Evolutionary conservation across 1,140 invertebrate species (phyloP), one percentile per base, ranked within the genome.

Genomic region (Cherax destructor): DNA sequence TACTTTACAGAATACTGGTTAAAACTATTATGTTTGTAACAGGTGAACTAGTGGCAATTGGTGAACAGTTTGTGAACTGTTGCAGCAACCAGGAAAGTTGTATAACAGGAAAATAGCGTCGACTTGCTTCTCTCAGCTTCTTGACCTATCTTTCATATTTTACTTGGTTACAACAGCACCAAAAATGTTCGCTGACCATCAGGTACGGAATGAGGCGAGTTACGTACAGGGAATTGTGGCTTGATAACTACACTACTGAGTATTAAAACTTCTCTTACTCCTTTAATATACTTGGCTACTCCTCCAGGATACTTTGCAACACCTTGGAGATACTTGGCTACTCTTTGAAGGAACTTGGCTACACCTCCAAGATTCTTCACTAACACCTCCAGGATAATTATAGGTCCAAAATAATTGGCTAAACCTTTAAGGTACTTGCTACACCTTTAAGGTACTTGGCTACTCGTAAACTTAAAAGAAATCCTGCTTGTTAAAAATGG

Each of bases 121-220:
- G 5, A 65, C 61, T 65, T 65, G 16, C 4, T 65, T 65, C 9
- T 65, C 61, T 65, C 11, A 21, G 4, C 13, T 65, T 65, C 61
- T 65, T 65, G 61, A 65, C 11, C 61, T 65, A 65, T 65, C 18
- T 65, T 65, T 65, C 3, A 5, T 65, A 5, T 65, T 65, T 16
- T 65, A 5, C 61, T 65, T 65, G 5, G 18, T 18, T 65, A 65
- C 61, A 65, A 18, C 61, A 65, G 61, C 61, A 65, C 61, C 76
- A 13, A 49, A 16, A 18, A 41, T 41, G 30, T 76, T 9, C 76
- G 1, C 30, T 41, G 10, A 77, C 76, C 76, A 49, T 77, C 76
- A 77, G 76, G 76, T 77, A 77, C 76, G 11, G 18, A 41, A 77
- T 41, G 76, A 77, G 76, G 76, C 76, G 76, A 77, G 76, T 77